Evolutionary conservation across 2,113 vertebrate genomes (phyloP), one percentile per base, ranked within the genome.

Genomic region (Taxidea taxus): DNA sequence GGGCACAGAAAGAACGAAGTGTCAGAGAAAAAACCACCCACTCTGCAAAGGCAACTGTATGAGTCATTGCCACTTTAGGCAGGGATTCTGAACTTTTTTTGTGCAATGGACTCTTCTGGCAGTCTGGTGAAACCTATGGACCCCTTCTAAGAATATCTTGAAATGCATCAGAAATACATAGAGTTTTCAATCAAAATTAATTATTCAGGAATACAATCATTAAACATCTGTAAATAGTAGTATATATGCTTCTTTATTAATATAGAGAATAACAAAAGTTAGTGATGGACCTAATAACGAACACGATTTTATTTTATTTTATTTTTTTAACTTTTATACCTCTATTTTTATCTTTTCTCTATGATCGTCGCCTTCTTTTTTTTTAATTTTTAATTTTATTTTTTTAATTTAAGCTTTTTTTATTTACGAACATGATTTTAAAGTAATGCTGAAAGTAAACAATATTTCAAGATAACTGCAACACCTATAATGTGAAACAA

Each of bases 231-330:
- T 58, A 82, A 31, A 54, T 20, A 49, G 56, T 42, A 82, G 82
- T 47, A 47, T 16, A 68, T 93, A 23, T 89, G 37, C 6, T 80
- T 93, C 60, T 56, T 77, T 87, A 77, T 60, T 82, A 86, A 68
- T 70, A 21, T 80, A 44, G 10, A 37, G 70, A 47, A 68, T 64
- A 75, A 89, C 3, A 68, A 77, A 25, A 86, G 56, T 74, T 42
- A 31, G 5, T 78, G 42, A 60, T 70, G 70, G 8, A 64, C 70
- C 42, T 78, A 62, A 34, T 87, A 93, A 87, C 6, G 84, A 83
- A 70, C 4, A 72, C 47, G 18, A 93, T 87, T 95, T 93, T 66
- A 95, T n/a, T n/a, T n/a, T n/a, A n/a, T n/a, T n/a, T n/a, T n/a
- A n/a, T n/a, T n/a, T n/a, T n/a, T n/a, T n/a, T n/a, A n/a, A n/a